Percentiles rank a stretch among this genome's conserved stretches.
Evolutionary conservation across 2,113 vertebrate genomes (phyloP).

Genomic region (Heterocephalus glaber): DNA sequence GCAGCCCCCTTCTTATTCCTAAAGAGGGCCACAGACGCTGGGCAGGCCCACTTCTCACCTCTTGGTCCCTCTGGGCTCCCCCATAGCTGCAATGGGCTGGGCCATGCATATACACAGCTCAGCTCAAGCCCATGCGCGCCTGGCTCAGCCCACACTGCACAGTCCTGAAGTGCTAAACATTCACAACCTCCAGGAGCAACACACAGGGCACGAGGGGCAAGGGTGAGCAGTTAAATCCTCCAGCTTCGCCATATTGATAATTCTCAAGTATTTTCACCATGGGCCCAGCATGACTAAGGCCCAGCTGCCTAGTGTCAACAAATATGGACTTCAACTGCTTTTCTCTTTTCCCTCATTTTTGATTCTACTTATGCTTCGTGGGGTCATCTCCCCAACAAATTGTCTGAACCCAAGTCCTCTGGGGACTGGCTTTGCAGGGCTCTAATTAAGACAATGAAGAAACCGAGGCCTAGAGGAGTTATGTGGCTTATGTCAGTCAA

Average conservation of each 20-base stretch:
- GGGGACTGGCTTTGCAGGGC: background rate
- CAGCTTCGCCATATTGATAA: background rate
- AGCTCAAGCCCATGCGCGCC: background rate
- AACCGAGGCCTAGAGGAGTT: background rate
- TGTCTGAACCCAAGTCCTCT: background rate
- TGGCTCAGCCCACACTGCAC: background rate
- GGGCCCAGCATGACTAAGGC: background rate
- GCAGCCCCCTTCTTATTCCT: background rate
- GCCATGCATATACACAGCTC: accelerated
- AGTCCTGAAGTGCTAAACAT: background rate
- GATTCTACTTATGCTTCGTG: background rate
- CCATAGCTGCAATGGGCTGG: accelerated
- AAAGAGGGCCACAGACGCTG: background rate
- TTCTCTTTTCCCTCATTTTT: background rate
- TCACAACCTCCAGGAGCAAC: too few species aligned
- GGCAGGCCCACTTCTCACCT: background rate
- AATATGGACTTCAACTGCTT: background rate
- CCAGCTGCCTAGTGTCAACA: background rate
- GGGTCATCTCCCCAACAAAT: background rate
- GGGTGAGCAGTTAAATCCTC: background rate
- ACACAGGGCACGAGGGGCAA: background rate
- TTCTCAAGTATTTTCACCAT: background rate
- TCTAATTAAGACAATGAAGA: background rate
- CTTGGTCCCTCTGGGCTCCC: background rate
- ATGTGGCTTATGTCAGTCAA: background rate